A percentile compares a stretch with the other conserved stretches of the same genome.
Evolutionary conservation across 1,140 invertebrate genomes (phyloP).

Genomic region (Drosophila melanogaster): DNA sequence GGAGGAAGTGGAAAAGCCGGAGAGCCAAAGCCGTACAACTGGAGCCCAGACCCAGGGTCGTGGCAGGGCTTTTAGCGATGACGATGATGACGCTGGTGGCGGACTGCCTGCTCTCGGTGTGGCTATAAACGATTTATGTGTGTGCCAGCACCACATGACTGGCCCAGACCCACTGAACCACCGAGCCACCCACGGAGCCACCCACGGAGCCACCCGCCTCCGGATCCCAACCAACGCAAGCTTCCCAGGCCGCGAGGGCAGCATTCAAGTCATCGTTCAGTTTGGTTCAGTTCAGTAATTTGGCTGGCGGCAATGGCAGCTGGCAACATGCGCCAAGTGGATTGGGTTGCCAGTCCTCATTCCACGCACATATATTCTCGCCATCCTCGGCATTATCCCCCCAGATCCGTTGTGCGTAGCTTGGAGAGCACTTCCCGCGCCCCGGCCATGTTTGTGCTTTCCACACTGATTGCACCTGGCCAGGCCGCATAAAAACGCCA

Average conservation of each 20-base stretch:
- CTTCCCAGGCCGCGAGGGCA: conserved; percentile 29
- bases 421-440: conserved; percentile 29
- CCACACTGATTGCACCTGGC: conserved; percentile 69
- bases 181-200: neutral
- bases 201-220: neutral
- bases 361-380: neutral
- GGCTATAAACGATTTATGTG: conserved; percentile 82
- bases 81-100: conserved; percentile 63
- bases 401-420: conserved; percentile 15
- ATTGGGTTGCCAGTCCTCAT: conserved; percentile 11
- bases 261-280: conserved; percentile 80
- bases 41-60: conserved; percentile 36
- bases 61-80: conserved; percentile 57
- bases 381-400: conserved; percentile 6
- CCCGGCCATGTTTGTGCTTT: conserved; percentile 44
- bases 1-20: conserved; percentile 1
- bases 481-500: conserved; percentile 17
- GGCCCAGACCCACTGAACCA: conserved; percentile 23
- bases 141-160: conserved; percentile 75
- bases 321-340: conserved; percentile 55
- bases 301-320: conserved; percentile 75
- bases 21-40: conserved; percentile 26
- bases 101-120: conserved; percentile 55
- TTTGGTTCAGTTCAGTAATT: conserved; percentile 82
- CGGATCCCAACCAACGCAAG: neutral